Base-by-base conservation (phyloP, 2,888 invertebrate species). In the Archips xylosteana region DNA sequence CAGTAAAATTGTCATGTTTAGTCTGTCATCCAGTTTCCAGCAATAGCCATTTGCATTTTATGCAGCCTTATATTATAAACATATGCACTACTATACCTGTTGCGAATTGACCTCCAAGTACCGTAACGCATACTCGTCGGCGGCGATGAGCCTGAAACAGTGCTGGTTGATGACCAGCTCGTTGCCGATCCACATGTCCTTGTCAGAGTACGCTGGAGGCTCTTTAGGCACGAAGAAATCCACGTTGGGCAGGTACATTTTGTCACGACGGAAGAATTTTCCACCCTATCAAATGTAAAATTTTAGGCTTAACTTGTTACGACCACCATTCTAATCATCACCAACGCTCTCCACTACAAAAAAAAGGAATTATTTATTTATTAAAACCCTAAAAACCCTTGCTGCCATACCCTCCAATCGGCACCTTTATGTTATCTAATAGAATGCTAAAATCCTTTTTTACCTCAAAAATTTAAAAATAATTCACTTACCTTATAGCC, bases 111-210 rank as follows among this genome's bases (percentile, higher is more conserved):
- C 85, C 88, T 99, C 98, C 98, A 98, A 97, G 84, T 97, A 98
- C 60, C 97, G 95, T 66, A 98, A 89, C 0, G 98, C 97, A 84
- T 97, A 99, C 83, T 97, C 97, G 86, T 99, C 99, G 1, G 98
- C 98, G 2, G 96, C 96, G 0, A 96, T 94, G 45, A 99, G 94
- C 64, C 97, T 92, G 87, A 99, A 99, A 63, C 96, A 89, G 83
- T 97, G 98, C 78, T 96, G 96, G 85, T 97, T 97, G 23, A 99
- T 95, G 57, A 96, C 96, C 61, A 99, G 82, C 61, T 95, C 95
- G 34, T 97, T 97, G 2, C 99, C 99, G 34, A 99, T 95, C 92
- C 96, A 98, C 94, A 99, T 97, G 86, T 99, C 97, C 78, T 96
- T 95, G 6, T 97, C 96, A 0, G 96, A 95, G 87, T 97, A 98